These are phyloP conservation scores for Adelphocoris suturalis DNA, from an alignment of 2,888 invertebrate genomes.

Conservation along the genomic window DNA sequence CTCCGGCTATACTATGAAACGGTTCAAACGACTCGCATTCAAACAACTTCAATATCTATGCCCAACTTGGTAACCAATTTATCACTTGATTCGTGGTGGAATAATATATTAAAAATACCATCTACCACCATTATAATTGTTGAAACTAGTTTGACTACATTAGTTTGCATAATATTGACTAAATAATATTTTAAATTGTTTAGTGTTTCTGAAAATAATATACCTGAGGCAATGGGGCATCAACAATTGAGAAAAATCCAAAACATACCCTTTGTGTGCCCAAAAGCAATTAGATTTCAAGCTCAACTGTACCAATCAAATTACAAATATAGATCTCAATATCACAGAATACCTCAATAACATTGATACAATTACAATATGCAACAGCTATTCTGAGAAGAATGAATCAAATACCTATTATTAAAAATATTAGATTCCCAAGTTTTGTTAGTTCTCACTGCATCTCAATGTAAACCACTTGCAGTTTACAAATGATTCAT, in stretches of 20 bases:
- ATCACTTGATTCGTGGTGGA: conserved; percentile 22
- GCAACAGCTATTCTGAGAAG: no score
- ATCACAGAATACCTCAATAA: no score
- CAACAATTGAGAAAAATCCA: neutral
- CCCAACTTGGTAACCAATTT: conserved; percentile 31
- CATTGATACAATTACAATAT: no score
- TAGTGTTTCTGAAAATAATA: neutral
- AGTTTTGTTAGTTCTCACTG: no score
- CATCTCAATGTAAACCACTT: no score
- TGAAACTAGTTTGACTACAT: neutral
- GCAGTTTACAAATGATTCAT: no score
- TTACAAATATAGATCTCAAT: no score
- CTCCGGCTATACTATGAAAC: neutral
- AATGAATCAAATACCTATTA: no score
- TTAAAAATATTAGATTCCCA: no score
- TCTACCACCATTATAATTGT: conserved; percentile 30
- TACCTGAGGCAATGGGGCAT: neutral
- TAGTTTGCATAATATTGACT: neutral
- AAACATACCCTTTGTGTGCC: neutral
- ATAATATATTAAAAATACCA: conserved; percentile 15
- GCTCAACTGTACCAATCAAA: neutral
- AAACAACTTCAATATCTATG: neutral
- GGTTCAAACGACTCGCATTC: neutral
- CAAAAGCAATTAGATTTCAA: neutral
- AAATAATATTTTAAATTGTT: neutral